A percentile compares a stretch with the other conserved stretches of the same genome.
These are phyloP conservation scores for Noturus placidus DNA, from an alignment of 2,113 vertebrate species.

Conservation along the genomic window DNA sequence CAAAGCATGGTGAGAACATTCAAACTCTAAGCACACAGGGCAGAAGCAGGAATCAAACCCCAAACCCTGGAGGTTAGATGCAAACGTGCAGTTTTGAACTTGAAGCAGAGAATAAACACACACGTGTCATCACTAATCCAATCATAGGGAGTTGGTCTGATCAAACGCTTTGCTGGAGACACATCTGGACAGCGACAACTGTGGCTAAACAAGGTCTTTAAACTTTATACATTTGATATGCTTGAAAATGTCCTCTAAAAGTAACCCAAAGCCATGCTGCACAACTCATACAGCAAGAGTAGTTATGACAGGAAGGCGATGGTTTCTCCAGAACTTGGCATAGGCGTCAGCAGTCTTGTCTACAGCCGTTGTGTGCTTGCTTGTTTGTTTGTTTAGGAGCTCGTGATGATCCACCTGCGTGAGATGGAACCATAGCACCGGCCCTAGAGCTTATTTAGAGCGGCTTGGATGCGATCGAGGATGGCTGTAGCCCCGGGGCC, in stretches of 20 bases:
- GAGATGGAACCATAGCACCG: constrained; percentile 62
- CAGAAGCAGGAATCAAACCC: no score
- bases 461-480: constrained; percentile 68
- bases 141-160: no score
- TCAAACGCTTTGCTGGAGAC: no score
- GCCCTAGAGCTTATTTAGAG: constrained; percentile 68
- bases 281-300: neutral
- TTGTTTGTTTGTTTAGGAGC: constrained; percentile 34
- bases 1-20: no score
- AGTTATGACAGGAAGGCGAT: neutral
- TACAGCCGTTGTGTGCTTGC: neutral
- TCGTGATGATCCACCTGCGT: constrained; percentile 4
- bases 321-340: neutral
- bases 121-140: no score
- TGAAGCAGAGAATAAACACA: no score
- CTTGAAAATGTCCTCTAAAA: neutral
- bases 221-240: neutral
- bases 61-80: no score
- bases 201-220: neutral
- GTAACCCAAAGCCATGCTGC: neutral
- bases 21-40: no score
- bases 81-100: neutral
- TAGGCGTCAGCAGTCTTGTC: neutral
- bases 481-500: constrained; percentile 69
- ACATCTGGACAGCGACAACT: no score